These are phyloP conservation scores for Bombus impatiens DNA, from an alignment of 1,140 invertebrate species.

Conservation along the genomic window DNA sequence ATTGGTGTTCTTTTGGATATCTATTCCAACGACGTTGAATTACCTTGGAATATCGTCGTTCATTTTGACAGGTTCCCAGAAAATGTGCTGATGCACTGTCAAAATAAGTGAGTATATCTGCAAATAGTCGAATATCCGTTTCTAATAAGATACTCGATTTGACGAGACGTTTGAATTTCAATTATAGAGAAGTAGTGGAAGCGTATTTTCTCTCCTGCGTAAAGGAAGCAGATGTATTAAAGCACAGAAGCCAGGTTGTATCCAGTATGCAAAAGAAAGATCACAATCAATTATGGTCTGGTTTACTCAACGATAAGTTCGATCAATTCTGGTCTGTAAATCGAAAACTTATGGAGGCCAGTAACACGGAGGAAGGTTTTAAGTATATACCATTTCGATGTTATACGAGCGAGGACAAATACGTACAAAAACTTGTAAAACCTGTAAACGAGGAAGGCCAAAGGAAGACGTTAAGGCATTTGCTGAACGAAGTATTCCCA, in stretches of 20 bases:
- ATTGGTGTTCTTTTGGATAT: constrained; percentile 97
- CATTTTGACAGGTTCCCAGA: constrained; percentile 97
- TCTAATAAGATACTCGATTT: background rate
- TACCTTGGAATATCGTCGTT: constrained; percentile 97
- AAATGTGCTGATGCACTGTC: constrained; percentile 89
- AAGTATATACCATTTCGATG: constrained; percentile 96
- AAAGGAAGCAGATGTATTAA: constrained; percentile 98
- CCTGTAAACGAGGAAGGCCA: constrained; percentile 89
- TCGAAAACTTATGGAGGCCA: constrained; percentile 95
- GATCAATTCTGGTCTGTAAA: constrained; percentile 99
- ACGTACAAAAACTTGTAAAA: constrained; percentile 89
- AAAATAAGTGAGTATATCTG: constrained; percentile 86
- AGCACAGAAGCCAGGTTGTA: constrained; percentile 95
- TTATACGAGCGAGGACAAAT: constrained; percentile 90
- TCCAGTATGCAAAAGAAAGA: constrained; percentile 99
- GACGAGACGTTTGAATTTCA: constrained; percentile 5
- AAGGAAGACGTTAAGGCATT: constrained; percentile 88
- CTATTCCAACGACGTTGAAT: constrained; percentile 86
- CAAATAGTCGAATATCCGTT: constrained; percentile 35
- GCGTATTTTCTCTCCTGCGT: constrained; percentile 96
- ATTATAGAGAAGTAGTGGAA: constrained; percentile 94
- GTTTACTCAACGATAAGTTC: constrained; percentile 98
- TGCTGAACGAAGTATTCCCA: constrained; percentile 88
- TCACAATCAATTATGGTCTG: constrained; percentile 97
- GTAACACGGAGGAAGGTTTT: constrained; percentile 89